phyloP scores from a whole-genome alignment of 2,113 vertebrate species.

The Macrotus californicus region DNA sequence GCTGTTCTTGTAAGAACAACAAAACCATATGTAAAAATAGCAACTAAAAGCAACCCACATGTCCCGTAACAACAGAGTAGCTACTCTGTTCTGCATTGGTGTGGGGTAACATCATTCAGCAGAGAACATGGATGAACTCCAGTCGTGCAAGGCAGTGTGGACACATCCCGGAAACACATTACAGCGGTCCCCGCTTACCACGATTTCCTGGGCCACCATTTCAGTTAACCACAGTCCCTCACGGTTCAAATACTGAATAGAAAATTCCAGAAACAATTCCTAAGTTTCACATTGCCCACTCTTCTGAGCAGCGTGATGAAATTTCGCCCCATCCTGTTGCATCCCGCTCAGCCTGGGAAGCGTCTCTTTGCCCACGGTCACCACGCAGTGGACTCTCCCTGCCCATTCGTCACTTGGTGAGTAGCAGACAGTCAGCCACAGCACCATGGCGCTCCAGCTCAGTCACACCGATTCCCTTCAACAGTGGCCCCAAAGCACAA shows the following conservation, averaged over 20 bases:
- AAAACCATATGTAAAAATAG: not conserved
- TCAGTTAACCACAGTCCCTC: not conserved
- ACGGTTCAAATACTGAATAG: not conserved
- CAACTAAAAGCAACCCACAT: not conserved
- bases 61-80: not conserved
- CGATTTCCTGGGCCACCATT: not conserved
- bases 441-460: rapidly evolving
- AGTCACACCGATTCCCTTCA: too few species aligned
- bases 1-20: not conserved
- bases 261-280: not conserved
- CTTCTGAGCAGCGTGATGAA: not conserved
- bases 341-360: not conserved
- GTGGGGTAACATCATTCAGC: not conserved
- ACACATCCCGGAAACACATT: not conserved
- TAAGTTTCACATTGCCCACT: not conserved
- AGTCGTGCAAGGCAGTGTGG: not conserved
- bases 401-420: rapidly evolving
- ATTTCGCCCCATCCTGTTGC: not conserved
- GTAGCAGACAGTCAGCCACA: not conserved
- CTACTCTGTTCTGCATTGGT: too few species aligned
- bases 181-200: not conserved
- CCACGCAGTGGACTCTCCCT: not conserved
- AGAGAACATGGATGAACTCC: not conserved
- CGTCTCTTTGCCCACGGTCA: not conserved
- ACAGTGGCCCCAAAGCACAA: not conserved